Percentiles rank a stretch among this genome's conserved stretches.
Evolutionary conservation across 2,888 invertebrate genomes (phyloP).

Genomic region (Brachyptera risi): DNA sequence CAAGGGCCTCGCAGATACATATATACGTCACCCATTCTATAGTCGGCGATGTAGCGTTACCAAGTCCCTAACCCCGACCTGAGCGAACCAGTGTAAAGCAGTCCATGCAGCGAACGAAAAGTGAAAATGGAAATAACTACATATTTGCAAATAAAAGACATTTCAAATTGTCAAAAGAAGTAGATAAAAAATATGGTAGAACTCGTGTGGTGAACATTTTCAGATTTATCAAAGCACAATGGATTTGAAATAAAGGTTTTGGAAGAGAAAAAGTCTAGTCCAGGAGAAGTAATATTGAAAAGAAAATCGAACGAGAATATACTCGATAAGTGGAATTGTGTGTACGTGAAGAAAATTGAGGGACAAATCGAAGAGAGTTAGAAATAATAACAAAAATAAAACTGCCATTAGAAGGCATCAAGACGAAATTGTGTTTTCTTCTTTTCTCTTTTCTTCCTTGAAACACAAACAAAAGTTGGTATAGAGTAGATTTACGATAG

Average conservation of each 20-base stretch:
- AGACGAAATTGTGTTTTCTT: too few species aligned
- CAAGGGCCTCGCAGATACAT: not conserved
- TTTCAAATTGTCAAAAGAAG: constrained; percentile 8
- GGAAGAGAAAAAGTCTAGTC: constrained; percentile 11
- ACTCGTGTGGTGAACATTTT: constrained; percentile 18
- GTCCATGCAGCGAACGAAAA: not conserved
- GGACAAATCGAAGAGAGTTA: not conserved
- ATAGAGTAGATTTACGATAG: not conserved
- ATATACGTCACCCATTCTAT: not conserved
- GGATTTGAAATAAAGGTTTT: constrained; percentile 17
- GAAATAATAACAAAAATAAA: constrained; percentile 2
- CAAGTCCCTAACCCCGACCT: not conserved
- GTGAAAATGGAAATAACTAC: constrained; percentile 12
- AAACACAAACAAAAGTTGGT: too few species aligned
- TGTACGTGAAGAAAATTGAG: constrained; percentile 11
- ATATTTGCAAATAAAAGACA: not conserved
- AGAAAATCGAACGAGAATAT: constrained; percentile 5
- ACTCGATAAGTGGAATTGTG: constrained; percentile 13
- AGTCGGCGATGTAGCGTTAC: not conserved
- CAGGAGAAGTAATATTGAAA: not conserved
- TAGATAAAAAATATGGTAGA: constrained; percentile 5
- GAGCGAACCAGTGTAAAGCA: not conserved
- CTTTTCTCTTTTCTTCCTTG: too few species aligned
- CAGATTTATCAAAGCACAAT: not conserved
- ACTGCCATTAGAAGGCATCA: not conserved